Conservation (phyloP, 2,113 vertebrate genomes). For the Mirza zaza region DNA sequence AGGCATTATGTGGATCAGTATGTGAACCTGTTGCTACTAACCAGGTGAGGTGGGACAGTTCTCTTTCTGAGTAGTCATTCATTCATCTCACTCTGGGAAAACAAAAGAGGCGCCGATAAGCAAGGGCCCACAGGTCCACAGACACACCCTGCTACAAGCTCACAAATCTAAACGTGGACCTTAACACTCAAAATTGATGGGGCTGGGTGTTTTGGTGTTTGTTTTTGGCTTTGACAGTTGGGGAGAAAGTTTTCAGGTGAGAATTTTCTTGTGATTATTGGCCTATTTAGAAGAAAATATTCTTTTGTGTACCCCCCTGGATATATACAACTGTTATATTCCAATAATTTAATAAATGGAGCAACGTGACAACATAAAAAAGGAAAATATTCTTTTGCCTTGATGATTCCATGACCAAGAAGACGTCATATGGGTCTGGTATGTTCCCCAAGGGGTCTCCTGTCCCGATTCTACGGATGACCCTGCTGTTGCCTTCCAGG, state of each 20-base stretch:
- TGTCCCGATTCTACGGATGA: background rate
- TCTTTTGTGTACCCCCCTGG: background rate
- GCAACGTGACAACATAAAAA: no score
- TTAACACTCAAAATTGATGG: background rate
- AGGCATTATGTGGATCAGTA: background rate
- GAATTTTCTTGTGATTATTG: background rate
- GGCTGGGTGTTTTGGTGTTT: background rate
- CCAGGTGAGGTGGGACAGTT: background rate
- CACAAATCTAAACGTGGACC: background rate
- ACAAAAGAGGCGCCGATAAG: background rate
- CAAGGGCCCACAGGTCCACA: accelerated
- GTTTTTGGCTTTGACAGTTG: background rate
- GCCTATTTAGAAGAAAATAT: background rate
- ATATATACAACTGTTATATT: no score
- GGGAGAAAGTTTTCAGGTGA: background rate
- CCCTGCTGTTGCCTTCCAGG: background rate
- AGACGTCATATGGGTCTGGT: background rate
- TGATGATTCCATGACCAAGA: background rate
- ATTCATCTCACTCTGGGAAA: background rate
- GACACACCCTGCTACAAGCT: background rate
- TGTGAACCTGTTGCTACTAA: background rate
- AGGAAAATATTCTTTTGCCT: background rate
- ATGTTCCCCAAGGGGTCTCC: background rate
- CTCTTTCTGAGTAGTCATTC: background rate
- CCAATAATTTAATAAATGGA: no score